A percentile compares a stretch with the other conserved stretches of the same genome.
These are phyloP conservation scores for Sesia apiformis DNA, from an alignment of 2,888 invertebrate genomes.

Conservation along the genomic window DNA sequence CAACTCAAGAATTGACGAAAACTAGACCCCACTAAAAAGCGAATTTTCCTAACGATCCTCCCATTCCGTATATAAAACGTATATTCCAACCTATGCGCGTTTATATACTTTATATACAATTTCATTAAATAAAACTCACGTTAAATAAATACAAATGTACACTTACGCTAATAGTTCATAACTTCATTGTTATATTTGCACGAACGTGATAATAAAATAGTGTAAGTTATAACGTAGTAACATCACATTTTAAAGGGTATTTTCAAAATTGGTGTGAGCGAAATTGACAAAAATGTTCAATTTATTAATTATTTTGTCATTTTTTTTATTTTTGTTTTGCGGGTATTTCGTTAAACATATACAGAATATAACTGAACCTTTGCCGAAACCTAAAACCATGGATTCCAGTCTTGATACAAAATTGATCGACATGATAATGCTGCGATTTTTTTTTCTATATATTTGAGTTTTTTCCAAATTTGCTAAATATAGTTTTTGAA, in stretches of 20 bases:
- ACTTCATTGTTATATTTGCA: slow-evolving; percentile 50
- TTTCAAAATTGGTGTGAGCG: slow-evolving; percentile 44
- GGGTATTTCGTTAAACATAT: too few species aligned
- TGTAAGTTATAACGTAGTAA: slow-evolving; percentile 53
- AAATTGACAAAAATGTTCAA: slow-evolving; percentile 9
- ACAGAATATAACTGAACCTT: too few species aligned
- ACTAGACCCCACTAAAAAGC: slow-evolving; percentile 7
- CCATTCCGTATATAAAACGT: background rate
- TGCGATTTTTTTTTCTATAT: too few species aligned
- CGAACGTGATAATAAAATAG: slow-evolving; percentile 58
- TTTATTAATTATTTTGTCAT: background rate
- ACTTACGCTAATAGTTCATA: slow-evolving; percentile 58
- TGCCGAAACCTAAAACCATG: too few species aligned
- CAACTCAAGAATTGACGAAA: slow-evolving; percentile 47
- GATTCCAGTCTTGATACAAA: too few species aligned
- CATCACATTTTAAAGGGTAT: slow-evolving; percentile 49
- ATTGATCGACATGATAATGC: too few species aligned
- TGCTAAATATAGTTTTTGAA: too few species aligned
- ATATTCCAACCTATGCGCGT: background rate
- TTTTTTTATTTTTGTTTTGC: too few species aligned
- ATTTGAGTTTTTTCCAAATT: too few species aligned
- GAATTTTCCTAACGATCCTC: background rate
- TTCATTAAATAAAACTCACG: slow-evolving; percentile 29
- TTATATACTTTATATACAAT: slow-evolving; percentile 33
- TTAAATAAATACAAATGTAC: slow-evolving; percentile 55